Evolutionary conservation across 1,140 invertebrate genomes (phyloP).

Genomic region (Polyergus mexicanus): DNA sequence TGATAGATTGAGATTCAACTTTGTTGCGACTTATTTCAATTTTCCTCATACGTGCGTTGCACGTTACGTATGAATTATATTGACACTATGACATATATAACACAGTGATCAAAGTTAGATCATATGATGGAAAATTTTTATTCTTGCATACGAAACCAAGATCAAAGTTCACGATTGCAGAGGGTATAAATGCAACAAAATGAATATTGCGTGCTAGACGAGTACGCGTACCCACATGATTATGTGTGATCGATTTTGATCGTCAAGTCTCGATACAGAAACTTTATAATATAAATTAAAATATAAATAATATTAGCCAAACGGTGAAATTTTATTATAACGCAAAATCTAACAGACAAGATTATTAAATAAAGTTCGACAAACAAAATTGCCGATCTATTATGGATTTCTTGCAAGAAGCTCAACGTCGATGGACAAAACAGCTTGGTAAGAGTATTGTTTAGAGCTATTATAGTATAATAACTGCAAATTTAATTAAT

Average conservation of each 20-base stretch:
- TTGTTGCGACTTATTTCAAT: neutral
- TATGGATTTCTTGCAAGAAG: neutral
- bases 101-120: neutral
- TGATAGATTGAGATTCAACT: neutral
- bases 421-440: neutral
- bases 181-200: conserved; percentile 9
- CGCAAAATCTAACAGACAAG: neutral
- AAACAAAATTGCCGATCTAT: too few species aligned
- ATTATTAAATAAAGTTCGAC: too few species aligned
- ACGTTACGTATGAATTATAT: too few species aligned
- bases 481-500: conserved; percentile 2
- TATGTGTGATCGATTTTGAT: neutral
- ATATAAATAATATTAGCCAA: neutral
- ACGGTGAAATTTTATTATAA: neutral
- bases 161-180: neutral
- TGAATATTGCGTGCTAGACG: neutral
- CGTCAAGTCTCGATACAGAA: neutral
- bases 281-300: neutral
- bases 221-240: too few species aligned
- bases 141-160: neutral
- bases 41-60: neutral
- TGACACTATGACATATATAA: neutral
- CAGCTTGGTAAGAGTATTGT: neutral
- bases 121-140: neutral
- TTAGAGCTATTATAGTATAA: neutral